A percentile compares a stretch with the other conserved stretches of the same genome.
Evolutionary conservation across 2,113 vertebrate species (phyloP).

Genomic region (Oenanthe melanoleuca): DNA sequence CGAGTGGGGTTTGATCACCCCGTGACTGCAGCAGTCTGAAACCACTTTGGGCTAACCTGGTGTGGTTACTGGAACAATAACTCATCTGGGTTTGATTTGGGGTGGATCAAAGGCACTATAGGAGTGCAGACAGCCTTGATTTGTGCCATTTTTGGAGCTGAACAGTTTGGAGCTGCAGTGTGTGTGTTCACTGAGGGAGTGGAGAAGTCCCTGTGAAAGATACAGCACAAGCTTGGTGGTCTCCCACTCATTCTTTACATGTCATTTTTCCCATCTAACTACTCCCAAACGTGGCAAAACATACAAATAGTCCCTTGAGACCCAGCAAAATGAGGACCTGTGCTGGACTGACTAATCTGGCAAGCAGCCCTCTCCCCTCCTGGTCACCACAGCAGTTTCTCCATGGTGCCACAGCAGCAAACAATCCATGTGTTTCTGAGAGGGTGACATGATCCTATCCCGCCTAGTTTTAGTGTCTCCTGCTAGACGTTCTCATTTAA

Average conservation of each 20-base stretch:
- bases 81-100: neutral
- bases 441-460: slow-evolving; percentile 28
- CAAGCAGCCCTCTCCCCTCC: neutral
- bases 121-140: neutral
- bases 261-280: neutral
- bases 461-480: slow-evolving; percentile 46
- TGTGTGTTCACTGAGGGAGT: neutral
- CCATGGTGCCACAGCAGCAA: slow-evolving; percentile 11
- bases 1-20: neutral
- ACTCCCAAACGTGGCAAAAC: neutral
- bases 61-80: neutral
- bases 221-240: neutral
- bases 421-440: neutral
- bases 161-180: neutral
- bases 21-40: neutral
- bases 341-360: neutral
- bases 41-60: neutral
- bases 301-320: neutral
- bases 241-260: neutral
- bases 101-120: neutral
- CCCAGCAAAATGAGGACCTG: neutral
- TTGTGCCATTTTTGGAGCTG: neutral
- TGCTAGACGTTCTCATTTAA: slow-evolving; percentile 18
- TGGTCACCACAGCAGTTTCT: neutral
- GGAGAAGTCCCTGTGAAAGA: neutral